Conservation (phyloP, 2,113 vertebrate species). For the Notarius quadriscutis region DNA sequence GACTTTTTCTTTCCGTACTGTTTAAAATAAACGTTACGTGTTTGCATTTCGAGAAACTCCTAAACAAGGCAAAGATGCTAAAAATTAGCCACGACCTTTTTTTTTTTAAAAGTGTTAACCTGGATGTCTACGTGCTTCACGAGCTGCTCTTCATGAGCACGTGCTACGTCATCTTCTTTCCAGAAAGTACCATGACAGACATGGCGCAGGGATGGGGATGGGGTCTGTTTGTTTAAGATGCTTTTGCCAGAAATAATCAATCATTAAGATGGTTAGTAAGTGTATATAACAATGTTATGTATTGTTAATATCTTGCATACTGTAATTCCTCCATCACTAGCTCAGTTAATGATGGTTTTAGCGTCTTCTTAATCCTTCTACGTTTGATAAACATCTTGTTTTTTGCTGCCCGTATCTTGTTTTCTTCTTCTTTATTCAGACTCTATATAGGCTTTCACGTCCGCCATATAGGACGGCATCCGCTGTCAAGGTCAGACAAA, state of each 20-base stretch:
- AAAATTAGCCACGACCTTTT: not conserved
- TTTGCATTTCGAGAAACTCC: not conserved
- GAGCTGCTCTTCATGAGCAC: not conserved
- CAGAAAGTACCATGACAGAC: slow-evolving; percentile 37
- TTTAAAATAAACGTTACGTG: not conserved
- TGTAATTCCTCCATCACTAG: not conserved
- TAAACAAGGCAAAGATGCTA: not conserved
- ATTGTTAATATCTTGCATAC: not conserved
- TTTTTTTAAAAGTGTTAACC: not conserved
- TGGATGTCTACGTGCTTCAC: not conserved
- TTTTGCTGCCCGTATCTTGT: not conserved
- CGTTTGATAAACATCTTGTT: not conserved
- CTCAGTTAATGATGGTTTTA: not conserved
- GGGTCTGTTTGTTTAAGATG: too few species aligned
- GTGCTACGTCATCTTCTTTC: slow-evolving; percentile 50
- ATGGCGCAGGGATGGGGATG: not conserved
- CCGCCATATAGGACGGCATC: slow-evolving; percentile 31
- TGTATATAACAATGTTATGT: not conserved
- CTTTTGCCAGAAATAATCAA: not conserved
- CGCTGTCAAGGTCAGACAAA: slow-evolving; percentile 40
- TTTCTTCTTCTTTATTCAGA: not conserved
- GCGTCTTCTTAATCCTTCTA: not conserved
- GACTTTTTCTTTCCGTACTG: not conserved
- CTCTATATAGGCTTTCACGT: not conserved
- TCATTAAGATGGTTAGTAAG: not conserved